These are phyloP conservation scores for Amorpha juglandis DNA, from an alignment of 2,888 invertebrate genomes.

Conservation along the genomic window DNA sequence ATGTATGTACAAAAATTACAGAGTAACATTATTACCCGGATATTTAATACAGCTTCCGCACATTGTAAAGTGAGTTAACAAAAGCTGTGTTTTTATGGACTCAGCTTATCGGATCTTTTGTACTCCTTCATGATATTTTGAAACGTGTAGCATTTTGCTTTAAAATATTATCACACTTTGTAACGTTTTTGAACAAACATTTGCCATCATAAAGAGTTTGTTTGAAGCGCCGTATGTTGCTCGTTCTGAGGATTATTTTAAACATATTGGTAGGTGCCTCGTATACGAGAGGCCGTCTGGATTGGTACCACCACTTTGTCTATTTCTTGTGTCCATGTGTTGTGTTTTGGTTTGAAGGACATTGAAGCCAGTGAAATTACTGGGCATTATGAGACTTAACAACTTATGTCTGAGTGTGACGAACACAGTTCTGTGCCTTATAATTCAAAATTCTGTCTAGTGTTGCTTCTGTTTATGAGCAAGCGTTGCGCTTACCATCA, in stretches of 20 bases:
- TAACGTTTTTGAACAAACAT: slow-evolving; percentile 21
- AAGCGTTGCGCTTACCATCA: no score
- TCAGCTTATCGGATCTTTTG: slow-evolving; percentile 24
- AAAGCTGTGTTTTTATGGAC: slow-evolving; percentile 40
- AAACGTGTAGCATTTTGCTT: slow-evolving; percentile 26
- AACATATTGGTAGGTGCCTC: slow-evolving; percentile 1
- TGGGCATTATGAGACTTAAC: no score
- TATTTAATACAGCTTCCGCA: slow-evolving; percentile 34
- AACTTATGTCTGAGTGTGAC: no score
- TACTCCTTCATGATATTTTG: slow-evolving; percentile 14
- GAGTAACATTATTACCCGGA: neutral
- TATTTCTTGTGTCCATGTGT: no score
- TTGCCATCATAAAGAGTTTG: slow-evolving; percentile 5
- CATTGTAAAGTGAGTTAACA: slow-evolving; percentile 32
- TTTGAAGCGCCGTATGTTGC: neutral
- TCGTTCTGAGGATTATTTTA: slow-evolving; percentile 4
- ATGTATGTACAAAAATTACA: no score
- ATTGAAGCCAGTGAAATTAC: no score
- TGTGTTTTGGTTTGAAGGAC: no score
- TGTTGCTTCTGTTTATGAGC: no score
- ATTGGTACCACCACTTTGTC: no score
- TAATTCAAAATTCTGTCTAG: no score
- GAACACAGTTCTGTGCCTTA: no score
- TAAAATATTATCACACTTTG: slow-evolving; percentile 23
- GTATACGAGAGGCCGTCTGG: no score